phyloP scores from a whole-genome alignment of 2,113 vertebrate species.

The Pandion haliaetus region DNA sequence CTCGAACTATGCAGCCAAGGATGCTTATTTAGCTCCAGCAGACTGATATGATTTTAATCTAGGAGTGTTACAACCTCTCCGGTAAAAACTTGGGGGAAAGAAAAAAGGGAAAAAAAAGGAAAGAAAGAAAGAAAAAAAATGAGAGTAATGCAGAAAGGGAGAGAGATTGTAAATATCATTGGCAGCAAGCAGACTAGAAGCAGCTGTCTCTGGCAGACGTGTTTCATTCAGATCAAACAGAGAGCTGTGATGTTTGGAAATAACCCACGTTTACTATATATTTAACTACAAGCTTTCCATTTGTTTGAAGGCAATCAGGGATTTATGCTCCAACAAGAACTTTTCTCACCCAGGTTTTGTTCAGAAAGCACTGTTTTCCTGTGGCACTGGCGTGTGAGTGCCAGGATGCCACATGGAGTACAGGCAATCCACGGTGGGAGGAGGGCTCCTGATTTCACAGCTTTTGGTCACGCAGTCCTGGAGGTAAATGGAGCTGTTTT shows the following conservation, averaged over 20 bases:
- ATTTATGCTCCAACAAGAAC: background rate
- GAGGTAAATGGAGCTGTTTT: background rate
- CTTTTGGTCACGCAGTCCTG: background rate
- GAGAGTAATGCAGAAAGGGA: background rate
- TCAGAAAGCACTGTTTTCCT: background rate
- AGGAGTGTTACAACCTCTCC: background rate
- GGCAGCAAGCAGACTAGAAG: background rate
- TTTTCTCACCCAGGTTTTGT: background rate
- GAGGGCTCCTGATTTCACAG: background rate
- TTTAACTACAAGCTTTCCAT: background rate
- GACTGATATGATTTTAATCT: background rate
- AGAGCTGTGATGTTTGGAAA: conserved; percentile 17
- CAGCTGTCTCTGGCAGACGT: conserved; percentile 18
- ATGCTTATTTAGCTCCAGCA: background rate
- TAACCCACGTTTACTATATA: background rate
- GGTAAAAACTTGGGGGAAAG: background rate
- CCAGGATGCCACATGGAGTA: background rate
- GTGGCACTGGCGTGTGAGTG: rapidly evolving
- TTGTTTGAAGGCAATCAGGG: conserved; percentile 12
- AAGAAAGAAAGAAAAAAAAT: background rate
- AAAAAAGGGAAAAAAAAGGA: background rate
- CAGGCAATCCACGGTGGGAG: background rate
- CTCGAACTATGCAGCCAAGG: background rate
- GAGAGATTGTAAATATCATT: background rate
- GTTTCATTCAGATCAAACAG: conserved; percentile 25